These are phyloP conservation scores for Lucinisca nassula DNA, from an alignment of 2,888 invertebrate genomes.

Conservation along the genomic window DNA sequence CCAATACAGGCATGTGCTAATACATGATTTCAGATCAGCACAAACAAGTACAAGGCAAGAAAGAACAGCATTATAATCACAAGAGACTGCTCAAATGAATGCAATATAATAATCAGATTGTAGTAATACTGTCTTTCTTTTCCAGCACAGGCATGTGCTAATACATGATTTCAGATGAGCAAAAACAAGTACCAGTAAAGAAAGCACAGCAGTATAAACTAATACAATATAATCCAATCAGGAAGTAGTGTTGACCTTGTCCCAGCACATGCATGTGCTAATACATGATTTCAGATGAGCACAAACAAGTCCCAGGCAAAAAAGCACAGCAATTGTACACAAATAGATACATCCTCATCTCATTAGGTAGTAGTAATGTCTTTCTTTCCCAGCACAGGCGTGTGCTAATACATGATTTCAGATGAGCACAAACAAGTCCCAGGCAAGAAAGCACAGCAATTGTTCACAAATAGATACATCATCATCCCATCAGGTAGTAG, in stretches of 20 bases:
- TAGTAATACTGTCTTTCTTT: neutral
- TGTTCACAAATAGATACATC: too few species aligned
- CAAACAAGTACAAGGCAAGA: neutral
- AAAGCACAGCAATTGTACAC: too few species aligned
- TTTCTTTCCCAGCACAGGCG: neutral
- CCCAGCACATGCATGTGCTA: slow-evolving; percentile 38
- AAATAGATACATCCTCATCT: neutral
- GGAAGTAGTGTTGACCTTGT: neutral
- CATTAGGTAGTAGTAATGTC: neutral
- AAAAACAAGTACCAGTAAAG: slow-evolving; percentile 28
- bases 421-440: slow-evolving; percentile 25
- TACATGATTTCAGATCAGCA: neutral
- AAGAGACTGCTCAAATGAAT: too few species aligned
- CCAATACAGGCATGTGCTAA: slow-evolving; percentile 10
- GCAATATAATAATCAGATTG: too few species aligned
- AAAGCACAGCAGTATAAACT: slow-evolving; percentile 3
- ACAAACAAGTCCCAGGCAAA: slow-evolving; percentile 16
- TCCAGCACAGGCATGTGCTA: slow-evolving; percentile 41
- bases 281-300: slow-evolving; percentile 2
- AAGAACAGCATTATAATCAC: neutral
- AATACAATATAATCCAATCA: neutral
- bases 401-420: neutral
- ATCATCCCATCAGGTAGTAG: too few species aligned
- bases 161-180: slow-evolving; percentile 4
- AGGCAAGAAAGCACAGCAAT: neutral